Evolutionary conservation across 2,888 invertebrate genomes (phyloP).

Genomic region (Blastobasis adustella): DNA sequence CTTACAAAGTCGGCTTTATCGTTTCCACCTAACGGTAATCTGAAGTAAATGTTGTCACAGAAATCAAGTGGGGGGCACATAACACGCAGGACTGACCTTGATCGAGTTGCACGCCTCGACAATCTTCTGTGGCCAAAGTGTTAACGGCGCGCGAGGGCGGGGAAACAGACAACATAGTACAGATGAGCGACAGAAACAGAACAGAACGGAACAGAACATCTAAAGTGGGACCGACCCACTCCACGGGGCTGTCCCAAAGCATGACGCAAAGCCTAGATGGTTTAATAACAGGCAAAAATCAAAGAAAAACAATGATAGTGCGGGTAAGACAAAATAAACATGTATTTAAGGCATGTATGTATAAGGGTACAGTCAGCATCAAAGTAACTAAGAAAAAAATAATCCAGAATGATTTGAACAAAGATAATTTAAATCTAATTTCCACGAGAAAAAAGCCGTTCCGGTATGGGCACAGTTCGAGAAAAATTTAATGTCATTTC

Average conservation of each 20-base stretch:
- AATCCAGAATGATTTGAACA: not conserved
- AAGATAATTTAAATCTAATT: no score
- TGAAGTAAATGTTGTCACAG: slow-evolving; percentile 23
- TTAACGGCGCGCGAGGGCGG: slow-evolving; percentile 46
- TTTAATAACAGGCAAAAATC: not conserved
- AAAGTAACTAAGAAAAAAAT: not conserved
- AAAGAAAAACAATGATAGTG: not conserved
- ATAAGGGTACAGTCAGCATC: not conserved
- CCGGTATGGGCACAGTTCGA: no score
- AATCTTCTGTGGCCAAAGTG: slow-evolving; percentile 85
- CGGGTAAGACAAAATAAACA: no score
- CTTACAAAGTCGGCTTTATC: no score
- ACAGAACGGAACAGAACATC: slow-evolving; percentile 8
- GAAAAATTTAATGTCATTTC: no score
- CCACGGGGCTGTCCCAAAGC: slow-evolving; percentile 9
- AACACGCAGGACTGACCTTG: slow-evolving; percentile 79
- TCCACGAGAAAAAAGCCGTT: no score
- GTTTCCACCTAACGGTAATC: not conserved
- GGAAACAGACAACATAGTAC: slow-evolving; percentile 60
- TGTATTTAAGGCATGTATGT: no score
- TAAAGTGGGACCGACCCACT: slow-evolving; percentile 1
- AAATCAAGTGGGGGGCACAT: slow-evolving; percentile 21
- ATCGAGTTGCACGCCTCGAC: slow-evolving; percentile 95
- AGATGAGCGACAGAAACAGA: slow-evolving; percentile 18
- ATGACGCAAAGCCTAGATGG: slow-evolving; percentile 3